Percentiles rank a stretch among this genome's conserved stretches.
Conservation (phyloP, 35 echinoderm and acorn worm genomes). For the Holothuria glaberrima region DNA sequence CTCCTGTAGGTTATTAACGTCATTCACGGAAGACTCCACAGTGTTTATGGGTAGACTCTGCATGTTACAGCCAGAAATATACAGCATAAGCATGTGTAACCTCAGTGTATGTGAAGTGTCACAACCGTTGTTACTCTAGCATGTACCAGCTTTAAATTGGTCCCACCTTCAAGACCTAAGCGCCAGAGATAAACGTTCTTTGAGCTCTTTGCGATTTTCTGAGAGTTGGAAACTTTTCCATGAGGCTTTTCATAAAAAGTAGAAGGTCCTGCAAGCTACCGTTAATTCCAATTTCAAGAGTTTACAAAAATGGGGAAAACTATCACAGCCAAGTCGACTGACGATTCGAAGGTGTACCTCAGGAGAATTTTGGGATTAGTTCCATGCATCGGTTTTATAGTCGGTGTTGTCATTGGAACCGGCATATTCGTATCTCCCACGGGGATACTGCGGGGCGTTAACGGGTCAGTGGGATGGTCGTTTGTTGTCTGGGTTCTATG, state of each 20-base stretch:
- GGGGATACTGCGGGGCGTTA: slow-evolving; percentile 51
- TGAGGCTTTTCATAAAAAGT: background rate
- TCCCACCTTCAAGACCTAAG: too few species aligned
- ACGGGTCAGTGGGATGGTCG: slow-evolving; percentile 80
- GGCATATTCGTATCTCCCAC: slow-evolving; percentile 92
- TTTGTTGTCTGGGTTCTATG: slow-evolving; percentile 73
- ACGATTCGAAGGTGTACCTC: slow-evolving; percentile 29
- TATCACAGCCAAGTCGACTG: background rate
- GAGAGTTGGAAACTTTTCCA: too few species aligned
- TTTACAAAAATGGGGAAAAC: background rate
- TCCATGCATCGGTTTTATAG: slow-evolving; percentile 51
- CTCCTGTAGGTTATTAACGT: too few species aligned
- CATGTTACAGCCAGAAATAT: too few species aligned
- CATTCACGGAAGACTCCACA: too few species aligned
- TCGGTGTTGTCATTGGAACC: slow-evolving; percentile 86
- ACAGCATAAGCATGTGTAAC: too few species aligned
- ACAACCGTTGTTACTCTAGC: too few species aligned
- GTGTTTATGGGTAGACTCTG: too few species aligned
- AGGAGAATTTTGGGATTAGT: slow-evolving; percentile 4
- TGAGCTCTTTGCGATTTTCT: too few species aligned
- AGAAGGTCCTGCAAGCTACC: background rate
- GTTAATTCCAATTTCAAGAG: background rate
- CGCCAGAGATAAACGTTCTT: too few species aligned
- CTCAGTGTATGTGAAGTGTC: too few species aligned
- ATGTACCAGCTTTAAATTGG: too few species aligned